Evolutionary conservation across 1,140 invertebrate genomes (phyloP), one percentile per base, ranked within the genome.

Genomic region (Pogonognathellus flavescens): DNA sequence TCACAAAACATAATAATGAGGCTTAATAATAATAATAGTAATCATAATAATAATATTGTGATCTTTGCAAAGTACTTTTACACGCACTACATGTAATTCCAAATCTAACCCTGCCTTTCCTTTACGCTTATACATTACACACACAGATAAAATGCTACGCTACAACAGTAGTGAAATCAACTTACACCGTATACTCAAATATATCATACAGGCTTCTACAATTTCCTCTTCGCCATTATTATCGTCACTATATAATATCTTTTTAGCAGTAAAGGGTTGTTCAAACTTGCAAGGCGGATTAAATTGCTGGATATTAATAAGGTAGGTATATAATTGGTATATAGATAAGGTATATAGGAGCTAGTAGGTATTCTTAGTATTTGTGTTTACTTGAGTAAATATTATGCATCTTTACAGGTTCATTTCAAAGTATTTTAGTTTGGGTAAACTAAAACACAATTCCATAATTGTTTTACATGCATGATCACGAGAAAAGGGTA

Each of bases 1-100:
- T 76, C 70, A 76, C 70, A 76, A 76, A 76, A 76, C 70, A 76
- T 49, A 49, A 72, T 72, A 49, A 76, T n/a, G n/a, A 76, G 22
- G 25, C 16, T 70, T 31, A 70, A 22, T 70, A 57, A 57, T 57
- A 13, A 57, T 13, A 57, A n/a, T 14, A 14, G 53, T 57, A 57
- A 13, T 13, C n/a, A 57, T n/a, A 57, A 13, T n/a, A 57, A 57
- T 57, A 41, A 41, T 41, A 41, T 41, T 41, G 31, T 41, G 31
- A 41, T 41, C 31, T 41, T 41, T 41, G 31, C 31, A 41, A 41
- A 41, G 31, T 41, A 41, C 31, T 41, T 41, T 1, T 41, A 41
- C 6, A 41, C 31, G 31, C 31, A 41, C 31, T 1, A 41, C 31
- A 41, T 41, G 31, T 41, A 41, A 41, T 41, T 41, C 31, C 31